Evolutionary conservation across 2,113 vertebrate species (phyloP), one percentile per base, ranked within the genome.

Genomic region (Amphilophus citrinellus): DNA sequence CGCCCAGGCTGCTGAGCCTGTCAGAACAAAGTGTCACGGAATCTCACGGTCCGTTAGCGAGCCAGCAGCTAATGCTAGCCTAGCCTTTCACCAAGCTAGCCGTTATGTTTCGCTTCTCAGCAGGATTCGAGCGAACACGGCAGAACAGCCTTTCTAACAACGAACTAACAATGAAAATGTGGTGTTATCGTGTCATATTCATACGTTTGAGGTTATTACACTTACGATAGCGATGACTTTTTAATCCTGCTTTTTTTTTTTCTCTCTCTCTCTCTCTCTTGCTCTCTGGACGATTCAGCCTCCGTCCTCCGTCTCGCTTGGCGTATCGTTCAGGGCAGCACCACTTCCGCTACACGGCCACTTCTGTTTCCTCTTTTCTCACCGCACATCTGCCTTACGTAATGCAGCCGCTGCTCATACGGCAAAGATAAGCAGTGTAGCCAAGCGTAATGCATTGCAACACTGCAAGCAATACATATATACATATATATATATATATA

Each of bases 321-420:
- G 91, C 94, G 93, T 93, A 87, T 95, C 93, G 92, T 94, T 95
- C 94, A 95, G 95, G 95, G 96, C 94, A 95, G 95, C 92, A 95
- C 94, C 93, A 96, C 95, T 97, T 97, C 96, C 96, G 96, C 83
- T 96, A 87, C 88, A 87, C 86, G 84, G 90, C 88, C 92, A 93
- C 94, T 96, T 95, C 90, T 93, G 93, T 94, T 96, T 96, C 95
- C 94, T 94, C 90, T 89, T 91, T 87, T 84, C 83, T 79, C 85
- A 71, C 77, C 85, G 58, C 91, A 92, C 93, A 93, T 92, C 92
- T 94, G 93, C 89, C 88, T 92, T 92, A 92, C 87, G 89, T 93
- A 91, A 92, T 89, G 87, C 82, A 42, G 15, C 35, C 65, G 24
- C 61, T 62, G 58, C 63, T 83, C 37, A 44, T 13, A 22, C 9